Evolutionary conservation across 2,888 invertebrate genomes (phyloP).

Genomic region (Alloscopus bannaensis): DNA sequence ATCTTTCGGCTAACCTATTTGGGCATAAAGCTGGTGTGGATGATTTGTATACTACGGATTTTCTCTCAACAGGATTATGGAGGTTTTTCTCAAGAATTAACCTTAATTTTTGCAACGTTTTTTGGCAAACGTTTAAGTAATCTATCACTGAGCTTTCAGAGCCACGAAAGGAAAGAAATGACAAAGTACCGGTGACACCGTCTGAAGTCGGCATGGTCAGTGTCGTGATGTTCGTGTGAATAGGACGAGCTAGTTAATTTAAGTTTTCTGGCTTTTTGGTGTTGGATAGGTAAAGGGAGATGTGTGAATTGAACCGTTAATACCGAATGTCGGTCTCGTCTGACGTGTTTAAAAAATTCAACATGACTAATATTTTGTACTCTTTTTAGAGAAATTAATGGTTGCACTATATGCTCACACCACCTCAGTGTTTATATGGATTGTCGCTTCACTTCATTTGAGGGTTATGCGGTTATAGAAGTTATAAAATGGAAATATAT

Average conservation of each 20-base stretch:
- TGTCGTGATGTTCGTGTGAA: conserved; percentile 63
- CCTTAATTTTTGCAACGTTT: conserved; percentile 13
- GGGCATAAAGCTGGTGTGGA: too few species aligned
- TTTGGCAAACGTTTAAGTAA: conserved; percentile 13
- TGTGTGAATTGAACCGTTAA: conserved; percentile 53
- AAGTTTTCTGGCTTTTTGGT: not conserved
- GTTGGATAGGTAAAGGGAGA: conserved; percentile 23
- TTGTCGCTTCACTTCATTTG: conserved; percentile 2
- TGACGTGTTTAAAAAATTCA: conserved; percentile 27
- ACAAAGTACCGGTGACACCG: conserved; percentile 57
- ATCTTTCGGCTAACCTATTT: too few species aligned
- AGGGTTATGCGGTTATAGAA: not conserved
- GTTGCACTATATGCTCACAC: too few species aligned
- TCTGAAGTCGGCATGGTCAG: too few species aligned
- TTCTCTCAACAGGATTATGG: too few species aligned
- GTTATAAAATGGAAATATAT: too few species aligned
- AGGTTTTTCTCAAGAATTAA: conserved; percentile 16
- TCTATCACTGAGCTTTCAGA: conserved; percentile 6
- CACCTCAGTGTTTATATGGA: too few species aligned
- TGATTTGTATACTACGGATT: not conserved
- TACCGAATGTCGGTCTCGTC: conserved; percentile 48
- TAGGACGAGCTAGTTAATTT: conserved; percentile 60
- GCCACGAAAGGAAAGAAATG: too few species aligned
- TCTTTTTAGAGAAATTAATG: conserved; percentile 47
- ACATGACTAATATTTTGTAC: not conserved